A percentile compares a stretch with the other conserved stretches of the same genome.
These are phyloP conservation scores for Nemapogon koenigi DNA, from an alignment of 2,888 invertebrate genomes.

Conservation along the genomic window DNA sequence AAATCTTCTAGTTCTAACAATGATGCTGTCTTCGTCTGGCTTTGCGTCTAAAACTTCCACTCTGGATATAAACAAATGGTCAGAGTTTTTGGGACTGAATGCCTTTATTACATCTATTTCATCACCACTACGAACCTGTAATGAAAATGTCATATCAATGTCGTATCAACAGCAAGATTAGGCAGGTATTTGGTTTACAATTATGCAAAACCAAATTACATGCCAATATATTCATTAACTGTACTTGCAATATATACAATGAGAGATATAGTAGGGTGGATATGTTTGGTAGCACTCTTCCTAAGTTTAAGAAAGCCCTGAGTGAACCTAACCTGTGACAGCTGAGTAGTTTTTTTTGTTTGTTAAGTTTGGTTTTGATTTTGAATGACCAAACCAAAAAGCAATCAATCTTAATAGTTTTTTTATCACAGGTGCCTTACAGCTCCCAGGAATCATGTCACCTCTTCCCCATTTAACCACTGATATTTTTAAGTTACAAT, in stretches of 20 bases:
- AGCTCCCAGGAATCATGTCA: too few relatives aligned
- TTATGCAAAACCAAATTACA: not conserved
- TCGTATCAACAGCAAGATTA: not conserved
- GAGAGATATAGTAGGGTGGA: too few relatives aligned
- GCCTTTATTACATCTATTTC: constrained; percentile 81
- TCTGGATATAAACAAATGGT: constrained; percentile 72
- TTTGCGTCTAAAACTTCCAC: constrained; percentile 67
- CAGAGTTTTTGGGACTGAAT: constrained; percentile 69
- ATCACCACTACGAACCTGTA: constrained; percentile 71
- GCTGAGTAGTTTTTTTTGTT: too few relatives aligned
- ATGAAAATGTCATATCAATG: constrained; percentile 15
- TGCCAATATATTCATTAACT: not conserved
- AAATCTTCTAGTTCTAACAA: constrained; percentile 69
- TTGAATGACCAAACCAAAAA: too few relatives aligned
- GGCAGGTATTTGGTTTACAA: not conserved
- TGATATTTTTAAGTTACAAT: too few relatives aligned
- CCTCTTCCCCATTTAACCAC: too few relatives aligned
- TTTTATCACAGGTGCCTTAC: too few relatives aligned
- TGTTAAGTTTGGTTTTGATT: too few relatives aligned
- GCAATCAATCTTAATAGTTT: too few relatives aligned
- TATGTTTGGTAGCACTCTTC: too few relatives aligned
- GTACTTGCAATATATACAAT: not conserved
- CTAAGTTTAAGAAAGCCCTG: too few relatives aligned
- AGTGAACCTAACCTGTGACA: too few relatives aligned
- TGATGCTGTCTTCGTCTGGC: constrained; percentile 62